phyloP scores from a whole-genome alignment of 2,797 vertebrate genomes.

The Channa striata region DNA sequence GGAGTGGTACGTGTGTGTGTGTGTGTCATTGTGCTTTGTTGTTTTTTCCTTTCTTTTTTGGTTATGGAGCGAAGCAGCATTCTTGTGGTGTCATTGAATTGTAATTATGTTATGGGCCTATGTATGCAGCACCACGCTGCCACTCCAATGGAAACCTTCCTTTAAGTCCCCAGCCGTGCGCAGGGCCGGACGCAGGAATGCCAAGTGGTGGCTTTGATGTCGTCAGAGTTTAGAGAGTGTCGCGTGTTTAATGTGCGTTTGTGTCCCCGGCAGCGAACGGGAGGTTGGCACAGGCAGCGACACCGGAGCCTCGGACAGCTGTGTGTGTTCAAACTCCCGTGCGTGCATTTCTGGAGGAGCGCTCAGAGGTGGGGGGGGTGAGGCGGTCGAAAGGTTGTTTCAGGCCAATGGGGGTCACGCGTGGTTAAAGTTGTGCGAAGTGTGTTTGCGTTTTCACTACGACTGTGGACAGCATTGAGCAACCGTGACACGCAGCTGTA shows the following conservation, averaged over 20 bases:
- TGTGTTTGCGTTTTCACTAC: not conserved
- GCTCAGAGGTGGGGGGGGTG: not conserved
- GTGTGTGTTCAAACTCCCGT: not conserved
- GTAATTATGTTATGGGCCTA: conserved; percentile 65
- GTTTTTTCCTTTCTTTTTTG: conserved; percentile 32
- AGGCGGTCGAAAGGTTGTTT: conserved; percentile 16
- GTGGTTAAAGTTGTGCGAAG: conserved; percentile 6
- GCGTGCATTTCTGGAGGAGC: conserved; percentile 1
- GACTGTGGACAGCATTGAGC: conserved; percentile 11
- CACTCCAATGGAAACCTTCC: conserved; percentile 39
- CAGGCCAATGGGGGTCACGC: conserved; percentile 16
- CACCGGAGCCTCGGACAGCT: conserved; percentile 45
- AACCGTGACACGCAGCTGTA: conserved; percentile 13
- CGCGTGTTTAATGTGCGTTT: conserved; percentile 17
- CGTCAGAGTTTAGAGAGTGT: not conserved
- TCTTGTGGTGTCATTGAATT: conserved; percentile 69
- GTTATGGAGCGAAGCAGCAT: conserved; percentile 60
- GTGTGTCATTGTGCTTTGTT: conserved; percentile 47
- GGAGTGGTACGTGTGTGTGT: conserved; percentile 29
- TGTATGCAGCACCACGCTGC: conserved; percentile 50
- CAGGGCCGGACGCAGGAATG: conserved; percentile 50
- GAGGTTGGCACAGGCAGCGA: conserved; percentile 42
- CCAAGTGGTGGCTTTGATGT: conserved; percentile 31
- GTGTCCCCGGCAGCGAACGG: conserved; percentile 21
- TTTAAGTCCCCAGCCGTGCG: conserved; percentile 33